These are phyloP conservation scores for Metopia argyrocephala DNA, from an alignment of 2,888 invertebrate species.

Conservation along the genomic window DNA sequence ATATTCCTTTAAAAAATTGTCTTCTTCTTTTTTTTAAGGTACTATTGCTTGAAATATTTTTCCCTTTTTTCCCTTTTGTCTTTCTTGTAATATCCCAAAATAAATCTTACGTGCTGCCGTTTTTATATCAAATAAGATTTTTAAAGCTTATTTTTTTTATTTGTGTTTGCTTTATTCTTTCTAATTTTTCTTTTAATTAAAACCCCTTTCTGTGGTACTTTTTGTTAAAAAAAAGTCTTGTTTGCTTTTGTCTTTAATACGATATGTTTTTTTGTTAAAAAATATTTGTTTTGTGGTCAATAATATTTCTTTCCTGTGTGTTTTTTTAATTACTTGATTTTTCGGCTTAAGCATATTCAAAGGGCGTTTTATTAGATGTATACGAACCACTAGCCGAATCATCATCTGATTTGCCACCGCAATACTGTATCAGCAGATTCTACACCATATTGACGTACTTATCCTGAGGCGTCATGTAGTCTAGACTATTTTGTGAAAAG, in stretches of 20 bases:
- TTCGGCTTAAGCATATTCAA: slow-evolving; percentile 34
- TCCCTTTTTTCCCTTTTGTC: no score
- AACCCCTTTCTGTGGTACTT: neutral
- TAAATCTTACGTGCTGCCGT: no score
- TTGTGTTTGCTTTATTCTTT: neutral
- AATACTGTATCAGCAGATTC: slow-evolving; percentile 77
- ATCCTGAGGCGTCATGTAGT: slow-evolving; percentile 79
- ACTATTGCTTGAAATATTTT: no score
- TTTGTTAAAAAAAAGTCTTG: neutral
- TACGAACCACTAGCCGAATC: slow-evolving; percentile 59
- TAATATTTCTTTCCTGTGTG: slow-evolving; percentile 25
- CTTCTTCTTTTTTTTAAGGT: no score
- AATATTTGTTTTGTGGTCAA: neutral
- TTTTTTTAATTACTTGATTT: slow-evolving; percentile 1
- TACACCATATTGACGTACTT: slow-evolving; percentile 79
- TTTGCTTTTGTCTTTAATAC: slow-evolving; percentile 8
- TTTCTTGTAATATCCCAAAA: no score
- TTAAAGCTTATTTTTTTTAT: neutral
- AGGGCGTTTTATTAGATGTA: slow-evolving; percentile 27
- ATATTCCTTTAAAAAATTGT: no score
- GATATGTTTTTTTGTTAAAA: slow-evolving; percentile 46
- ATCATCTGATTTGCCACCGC: slow-evolving; percentile 67
- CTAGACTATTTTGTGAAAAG: slow-evolving; percentile 78
- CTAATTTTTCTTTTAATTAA: neutral
- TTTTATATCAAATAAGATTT: no score